Percentiles rank a stretch among this genome's conserved stretches.
These are phyloP conservation scores for Caenorhabditis sp. DNA, from an alignment of 2,888 invertebrate species.

Conservation along the genomic window DNA sequence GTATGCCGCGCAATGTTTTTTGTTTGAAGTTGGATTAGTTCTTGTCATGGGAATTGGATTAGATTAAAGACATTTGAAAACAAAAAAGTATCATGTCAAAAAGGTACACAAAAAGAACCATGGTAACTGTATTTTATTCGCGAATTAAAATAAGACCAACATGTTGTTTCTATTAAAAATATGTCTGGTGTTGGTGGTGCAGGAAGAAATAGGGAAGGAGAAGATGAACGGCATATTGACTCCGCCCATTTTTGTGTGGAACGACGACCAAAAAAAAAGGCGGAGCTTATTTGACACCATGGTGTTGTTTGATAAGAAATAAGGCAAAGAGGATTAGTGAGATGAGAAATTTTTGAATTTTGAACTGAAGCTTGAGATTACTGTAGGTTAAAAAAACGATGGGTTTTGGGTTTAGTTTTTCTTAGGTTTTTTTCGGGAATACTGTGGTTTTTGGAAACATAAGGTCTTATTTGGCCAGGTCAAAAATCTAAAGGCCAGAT, in stretches of 20 bases:
- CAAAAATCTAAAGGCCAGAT: too few species aligned
- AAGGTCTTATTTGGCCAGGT: too few species aligned
- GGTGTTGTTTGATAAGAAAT: conserved; percentile 1
- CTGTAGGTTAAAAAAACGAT: too few species aligned
- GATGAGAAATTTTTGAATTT: conserved; percentile 7
- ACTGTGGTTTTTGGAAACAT: too few species aligned
- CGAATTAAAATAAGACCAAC: not conserved
- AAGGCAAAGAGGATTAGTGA: conserved; percentile 9
- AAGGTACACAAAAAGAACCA: not conserved
- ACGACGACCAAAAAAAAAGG: conserved; percentile 27
- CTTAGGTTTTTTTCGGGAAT: too few species aligned
- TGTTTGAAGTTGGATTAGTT: not conserved
- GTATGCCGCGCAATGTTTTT: not conserved
- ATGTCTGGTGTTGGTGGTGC: not conserved
- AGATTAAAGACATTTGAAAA: not conserved
- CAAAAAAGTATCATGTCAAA: not conserved
- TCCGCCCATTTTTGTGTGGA: not conserved
- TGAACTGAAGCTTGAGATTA: conserved; percentile 3
- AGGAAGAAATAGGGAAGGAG: conserved; percentile 10
- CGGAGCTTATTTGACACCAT: conserved; percentile 9
- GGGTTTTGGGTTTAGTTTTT: too few species aligned
- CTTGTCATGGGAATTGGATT: not conserved
- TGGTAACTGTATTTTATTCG: too few species aligned
- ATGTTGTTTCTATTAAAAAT: not conserved
- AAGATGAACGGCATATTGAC: not conserved